These are phyloP conservation scores for Catocala nupta DNA, from an alignment of 2,888 invertebrate species.

Conservation along the genomic window DNA sequence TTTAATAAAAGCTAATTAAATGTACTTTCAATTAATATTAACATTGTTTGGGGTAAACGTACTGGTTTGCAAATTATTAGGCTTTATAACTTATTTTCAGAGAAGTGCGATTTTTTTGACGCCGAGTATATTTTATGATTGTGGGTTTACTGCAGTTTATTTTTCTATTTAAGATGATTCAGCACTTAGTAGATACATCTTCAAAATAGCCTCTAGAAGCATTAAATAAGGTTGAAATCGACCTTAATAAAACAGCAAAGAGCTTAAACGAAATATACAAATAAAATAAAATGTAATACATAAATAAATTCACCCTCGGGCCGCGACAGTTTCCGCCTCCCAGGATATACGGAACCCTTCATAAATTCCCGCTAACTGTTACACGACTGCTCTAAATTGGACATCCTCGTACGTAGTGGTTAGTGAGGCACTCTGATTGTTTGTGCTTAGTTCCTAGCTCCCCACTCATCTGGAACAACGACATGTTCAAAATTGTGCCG, in stretches of 20 bases:
- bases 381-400: slow-evolving; percentile 39
- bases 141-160: no score
- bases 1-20: no score
- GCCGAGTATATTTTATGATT: no score
- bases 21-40: no score
- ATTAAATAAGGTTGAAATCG: not conserved
- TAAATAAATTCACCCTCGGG: slow-evolving; percentile 1
- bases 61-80: no score
- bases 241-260: not conserved
- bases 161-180: no score
- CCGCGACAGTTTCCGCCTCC: slow-evolving; percentile 9
- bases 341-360: slow-evolving; percentile 29
- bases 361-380: slow-evolving; percentile 37
- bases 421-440: slow-evolving; percentile 4
- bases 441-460: not conserved
- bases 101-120: no score
- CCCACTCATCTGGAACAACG: not conserved
- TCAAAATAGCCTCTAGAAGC: no score
- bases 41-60: no score
- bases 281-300: not conserved
- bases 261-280: not conserved
- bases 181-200: no score
- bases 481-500: no score
- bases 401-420: slow-evolving; percentile 21
- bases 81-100: no score